A percentile compares a stretch with the other conserved stretches of the same genome.
Conservation (phyloP, 2,888 invertebrate genomes). For the Autographa pulchrina region DNA sequence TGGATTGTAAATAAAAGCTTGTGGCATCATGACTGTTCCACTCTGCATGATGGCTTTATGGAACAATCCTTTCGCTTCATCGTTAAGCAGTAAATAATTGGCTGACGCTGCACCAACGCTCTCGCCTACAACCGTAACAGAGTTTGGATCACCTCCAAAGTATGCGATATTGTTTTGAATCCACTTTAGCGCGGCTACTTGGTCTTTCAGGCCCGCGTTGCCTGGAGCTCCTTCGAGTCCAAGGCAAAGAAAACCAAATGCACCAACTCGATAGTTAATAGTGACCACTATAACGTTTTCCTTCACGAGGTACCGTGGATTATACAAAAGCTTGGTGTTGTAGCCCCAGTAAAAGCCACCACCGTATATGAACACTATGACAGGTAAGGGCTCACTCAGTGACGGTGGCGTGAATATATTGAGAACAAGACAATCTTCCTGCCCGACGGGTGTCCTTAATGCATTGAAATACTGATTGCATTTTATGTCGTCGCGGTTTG, state of each 20-base stretch:
- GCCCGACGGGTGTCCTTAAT: constrained; percentile 49
- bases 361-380: constrained; percentile 72
- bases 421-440: constrained; percentile 71
- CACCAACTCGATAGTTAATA: constrained; percentile 72
- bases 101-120: constrained; percentile 69
- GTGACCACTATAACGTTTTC: constrained; percentile 70
- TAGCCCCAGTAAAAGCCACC: constrained; percentile 68
- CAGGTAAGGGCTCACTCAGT: constrained; percentile 69
- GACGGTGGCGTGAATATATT: constrained; percentile 73
- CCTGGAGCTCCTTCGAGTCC: constrained; percentile 69
- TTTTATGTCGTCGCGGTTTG: constrained; percentile 47
- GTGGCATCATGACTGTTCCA: constrained; percentile 62
- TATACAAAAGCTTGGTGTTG: constrained; percentile 63
- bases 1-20: constrained; percentile 59
- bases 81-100: constrained; percentile 64
- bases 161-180: constrained; percentile 68
- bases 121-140: constrained; percentile 72
- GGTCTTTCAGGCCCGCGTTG: constrained; percentile 73
- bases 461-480: constrained; percentile 58
- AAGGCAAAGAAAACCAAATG: constrained; percentile 72
- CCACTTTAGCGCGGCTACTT: constrained; percentile 74
- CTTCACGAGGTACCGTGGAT: constrained; percentile 68
- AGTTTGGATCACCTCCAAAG: constrained; percentile 73
- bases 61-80: constrained; percentile 67
- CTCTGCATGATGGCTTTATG: constrained; percentile 69